These are phyloP conservation scores for Drosophila meridiana DNA, from an alignment of 2,888 invertebrate species.

Conservation along the genomic window DNA sequence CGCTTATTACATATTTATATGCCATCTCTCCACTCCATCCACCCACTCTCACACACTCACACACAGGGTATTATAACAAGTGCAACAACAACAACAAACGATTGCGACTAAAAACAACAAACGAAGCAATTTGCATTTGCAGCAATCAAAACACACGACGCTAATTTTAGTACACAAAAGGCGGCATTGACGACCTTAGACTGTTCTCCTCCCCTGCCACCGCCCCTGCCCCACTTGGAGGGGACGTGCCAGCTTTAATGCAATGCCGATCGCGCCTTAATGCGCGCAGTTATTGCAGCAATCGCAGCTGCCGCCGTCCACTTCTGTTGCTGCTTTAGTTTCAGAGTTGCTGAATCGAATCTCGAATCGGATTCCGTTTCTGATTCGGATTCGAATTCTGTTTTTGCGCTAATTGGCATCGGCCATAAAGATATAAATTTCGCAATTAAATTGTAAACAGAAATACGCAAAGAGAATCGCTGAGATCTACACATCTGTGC, in stretches of 20 bases:
- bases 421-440: slow-evolving; percentile 82
- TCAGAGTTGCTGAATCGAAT: slow-evolving; percentile 2
- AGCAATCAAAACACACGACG: slow-evolving; percentile 31
- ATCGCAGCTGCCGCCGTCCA: slow-evolving; percentile 14
- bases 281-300: slow-evolving; percentile 29
- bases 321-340: slow-evolving; percentile 24
- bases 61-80: background rate
- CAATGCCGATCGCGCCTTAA: slow-evolving; percentile 51
- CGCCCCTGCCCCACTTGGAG: background rate
- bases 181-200: slow-evolving; percentile 45
- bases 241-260: slow-evolving; percentile 49
- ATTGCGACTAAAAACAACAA: slow-evolving; percentile 37
- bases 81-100: slow-evolving; percentile 5
- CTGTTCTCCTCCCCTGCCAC: background rate
- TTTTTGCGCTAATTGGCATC: slow-evolving; percentile 81
- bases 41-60: background rate
- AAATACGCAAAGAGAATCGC: slow-evolving; percentile 15
- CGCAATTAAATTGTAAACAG: slow-evolving; percentile 80
- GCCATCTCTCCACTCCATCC: background rate
- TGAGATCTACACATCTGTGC: slow-evolving; percentile 7
- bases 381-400: slow-evolving; percentile 12
- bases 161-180: slow-evolving; percentile 65
- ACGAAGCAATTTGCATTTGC: slow-evolving; percentile 40
- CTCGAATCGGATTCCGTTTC: background rate
- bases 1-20: background rate